phyloP scores from a whole-genome alignment of 2,797 vertebrate species.

The Hemitrygon akajei region DNA sequence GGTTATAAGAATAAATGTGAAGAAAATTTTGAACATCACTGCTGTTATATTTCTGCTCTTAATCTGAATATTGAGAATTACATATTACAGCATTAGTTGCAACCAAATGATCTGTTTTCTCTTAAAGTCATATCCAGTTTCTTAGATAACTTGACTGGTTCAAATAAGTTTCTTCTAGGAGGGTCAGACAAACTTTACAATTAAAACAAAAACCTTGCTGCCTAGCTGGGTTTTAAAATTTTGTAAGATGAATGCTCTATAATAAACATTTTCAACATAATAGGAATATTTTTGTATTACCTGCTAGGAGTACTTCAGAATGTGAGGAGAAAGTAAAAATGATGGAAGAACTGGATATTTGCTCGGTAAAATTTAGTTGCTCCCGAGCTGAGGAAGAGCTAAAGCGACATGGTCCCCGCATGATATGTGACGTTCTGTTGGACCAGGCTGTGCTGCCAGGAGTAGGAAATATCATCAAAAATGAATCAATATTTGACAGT shows the following conservation, averaged over 20 bases:
- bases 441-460: conserved; percentile 86
- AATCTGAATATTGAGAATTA: too few relatives aligned
- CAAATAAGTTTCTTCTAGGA: background rate
- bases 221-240: background rate
- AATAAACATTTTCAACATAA: background rate
- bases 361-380: conserved; percentile 76
- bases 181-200: background rate
- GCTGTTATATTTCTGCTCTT: too few relatives aligned
- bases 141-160: background rate
- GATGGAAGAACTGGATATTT: conserved; percentile 76
- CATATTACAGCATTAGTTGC: too few relatives aligned
- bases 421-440: conserved; percentile 85
- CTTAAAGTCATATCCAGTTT: background rate
- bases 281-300: background rate
- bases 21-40: too few relatives aligned
- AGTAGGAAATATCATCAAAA: conserved; percentile 95
- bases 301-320: conserved; percentile 65
- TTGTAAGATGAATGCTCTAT: too few relatives aligned
- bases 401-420: conserved; percentile 61
- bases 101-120: background rate
- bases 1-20: too few relatives aligned
- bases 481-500: conserved; percentile 85
- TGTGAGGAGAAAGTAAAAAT: conserved; percentile 66
- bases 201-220: background rate
- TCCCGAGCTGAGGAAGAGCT: conserved; percentile 64